phyloP scores from a whole-genome alignment of 2,888 invertebrate species.

The Empis stercorea region DNA sequence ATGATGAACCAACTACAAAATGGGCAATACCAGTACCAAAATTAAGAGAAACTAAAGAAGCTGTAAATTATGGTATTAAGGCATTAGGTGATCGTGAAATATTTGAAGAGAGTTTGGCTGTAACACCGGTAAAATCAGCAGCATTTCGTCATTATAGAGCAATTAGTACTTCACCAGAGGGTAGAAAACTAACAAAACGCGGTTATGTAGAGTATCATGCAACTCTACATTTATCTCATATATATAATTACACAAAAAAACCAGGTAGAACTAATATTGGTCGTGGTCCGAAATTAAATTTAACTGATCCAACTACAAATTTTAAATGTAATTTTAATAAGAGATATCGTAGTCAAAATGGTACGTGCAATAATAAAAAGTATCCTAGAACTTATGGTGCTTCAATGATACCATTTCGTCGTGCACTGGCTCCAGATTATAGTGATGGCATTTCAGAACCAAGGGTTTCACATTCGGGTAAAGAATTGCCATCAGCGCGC shows the following conservation, averaged over 20 bases:
- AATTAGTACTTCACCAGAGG: constrained; percentile 46
- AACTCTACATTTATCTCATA: constrained; percentile 44
- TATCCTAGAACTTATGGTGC: constrained; percentile 56
- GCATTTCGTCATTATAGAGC: constrained; percentile 59
- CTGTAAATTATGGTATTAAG: constrained; percentile 42
- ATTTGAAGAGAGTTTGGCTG: constrained; percentile 39
- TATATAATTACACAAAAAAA: constrained; percentile 35
- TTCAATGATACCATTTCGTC: constrained; percentile 58
- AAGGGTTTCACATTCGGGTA: constrained; percentile 40
- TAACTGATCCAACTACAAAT: constrained; percentile 21
- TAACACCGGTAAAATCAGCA: constrained; percentile 44
- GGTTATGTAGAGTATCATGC: constrained; percentile 60
- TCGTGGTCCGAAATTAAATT: constrained; percentile 26
- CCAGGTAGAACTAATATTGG: constrained; percentile 31
- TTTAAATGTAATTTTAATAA: constrained; percentile 35
- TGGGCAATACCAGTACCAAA: constrained; percentile 13
- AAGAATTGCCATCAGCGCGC: constrained; percentile 56
- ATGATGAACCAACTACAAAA: constrained; percentile 10
- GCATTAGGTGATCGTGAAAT: constrained; percentile 43
- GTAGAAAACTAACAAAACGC: constrained; percentile 48
- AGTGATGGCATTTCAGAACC: constrained; percentile 61
- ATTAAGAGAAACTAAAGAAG: constrained; percentile 36
- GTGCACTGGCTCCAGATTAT: constrained; percentile 58
- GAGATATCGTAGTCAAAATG: constrained; percentile 55
- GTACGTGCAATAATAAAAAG: constrained; percentile 61